Evolutionary conservation across 2,888 invertebrate species (phyloP), one percentile per base, ranked within the genome.

Genomic region (Pachymerium ferrugineum): DNA sequence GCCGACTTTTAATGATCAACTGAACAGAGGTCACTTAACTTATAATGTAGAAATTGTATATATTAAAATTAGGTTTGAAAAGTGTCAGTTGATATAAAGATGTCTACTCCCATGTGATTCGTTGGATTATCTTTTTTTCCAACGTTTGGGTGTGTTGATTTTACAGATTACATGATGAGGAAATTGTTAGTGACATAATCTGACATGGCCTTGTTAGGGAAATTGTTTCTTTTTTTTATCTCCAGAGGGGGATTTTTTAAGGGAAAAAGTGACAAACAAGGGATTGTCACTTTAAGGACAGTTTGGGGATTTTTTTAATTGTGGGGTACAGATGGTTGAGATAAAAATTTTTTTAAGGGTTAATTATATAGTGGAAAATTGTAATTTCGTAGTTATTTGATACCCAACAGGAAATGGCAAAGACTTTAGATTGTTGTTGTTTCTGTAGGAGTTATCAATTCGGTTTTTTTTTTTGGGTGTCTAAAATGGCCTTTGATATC

Each of bases 161-260:
- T 62, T 62, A 12, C 28, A 62, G 62, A 62, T 62, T 62, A 62
- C 28, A 54, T 28, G 62, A 62, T 62, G 62, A 62, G 62, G 62
- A 62, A 62, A 62, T 62, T 62, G 62, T 62, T 62, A 22, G 62
- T 62, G 62, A 62, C 62, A 62, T 62, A 62, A 62, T 62, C 62
- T 62, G 62, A 62, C 62, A 62, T 25, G 28, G 62, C 62, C 62
- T 62, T 62, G 62, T 62, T 62, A 62, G 54, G 54, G 22, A 54
- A 62, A 62, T 62, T 62, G 62, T 62, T 62, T 22, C 62, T 28
- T 10, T 28, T 6, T 25, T 54, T 25, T 25, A 25, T 54, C 14
- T 54, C 25, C n/a, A n/a, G n/a, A n/a, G n/a, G n/a, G n/a, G n/a
- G n/a, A n/a, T n/a, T n/a, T 62, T 62, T 62, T 6, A 25, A 1